Conservation (phyloP, 2,113 vertebrate genomes). For the Thalassoma bifasciatum region DNA sequence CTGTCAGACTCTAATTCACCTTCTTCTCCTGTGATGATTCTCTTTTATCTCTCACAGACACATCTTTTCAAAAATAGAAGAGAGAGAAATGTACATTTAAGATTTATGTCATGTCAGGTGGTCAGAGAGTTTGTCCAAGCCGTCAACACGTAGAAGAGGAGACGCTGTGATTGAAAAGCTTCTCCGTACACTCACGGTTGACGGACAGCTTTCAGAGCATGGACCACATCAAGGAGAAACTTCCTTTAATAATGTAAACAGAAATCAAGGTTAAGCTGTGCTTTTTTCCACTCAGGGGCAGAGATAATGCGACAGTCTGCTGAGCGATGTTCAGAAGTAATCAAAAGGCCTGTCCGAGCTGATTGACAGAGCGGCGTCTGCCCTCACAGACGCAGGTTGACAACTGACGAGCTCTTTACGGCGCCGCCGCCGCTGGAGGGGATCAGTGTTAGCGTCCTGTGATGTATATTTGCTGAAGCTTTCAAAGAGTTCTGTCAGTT, state of each 20-base stretch:
- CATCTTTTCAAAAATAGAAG: not conserved
- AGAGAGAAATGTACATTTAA: not conserved
- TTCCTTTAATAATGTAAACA: slow-evolving; percentile 32
- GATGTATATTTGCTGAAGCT: slow-evolving; percentile 38
- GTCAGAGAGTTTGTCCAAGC: slow-evolving; percentile 19
- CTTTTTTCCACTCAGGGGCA: slow-evolving; percentile 4
- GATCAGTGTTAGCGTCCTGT: slow-evolving; percentile 32
- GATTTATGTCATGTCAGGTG: slow-evolving; percentile 16
- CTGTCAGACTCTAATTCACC: slow-evolving; percentile 23
- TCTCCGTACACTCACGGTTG: not conserved
- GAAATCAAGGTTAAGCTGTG: slow-evolving; percentile 49
- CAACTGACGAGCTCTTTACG: slow-evolving; percentile 46
- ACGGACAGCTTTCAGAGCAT: slow-evolving; percentile 1
- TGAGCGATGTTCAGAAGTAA: slow-evolving; percentile 44
- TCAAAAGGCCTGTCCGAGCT: slow-evolving; percentile 48
- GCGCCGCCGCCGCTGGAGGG: slow-evolving; percentile 10
- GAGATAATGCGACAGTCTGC: slow-evolving; percentile 20
- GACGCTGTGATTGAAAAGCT: slow-evolving; percentile 14
- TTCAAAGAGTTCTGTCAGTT: slow-evolving; percentile 12
- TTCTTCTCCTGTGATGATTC: slow-evolving; percentile 7
- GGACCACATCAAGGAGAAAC: slow-evolving; percentile 17
- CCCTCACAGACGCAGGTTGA: slow-evolving; percentile 21
- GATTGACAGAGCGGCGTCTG: slow-evolving; percentile 40
- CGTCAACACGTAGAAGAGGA: slow-evolving; percentile 5
- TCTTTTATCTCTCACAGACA: slow-evolving; percentile 15